These are phyloP conservation scores for Cisticola juncidis DNA, from an alignment of 2,113 vertebrate species.

Conservation along the genomic window DNA sequence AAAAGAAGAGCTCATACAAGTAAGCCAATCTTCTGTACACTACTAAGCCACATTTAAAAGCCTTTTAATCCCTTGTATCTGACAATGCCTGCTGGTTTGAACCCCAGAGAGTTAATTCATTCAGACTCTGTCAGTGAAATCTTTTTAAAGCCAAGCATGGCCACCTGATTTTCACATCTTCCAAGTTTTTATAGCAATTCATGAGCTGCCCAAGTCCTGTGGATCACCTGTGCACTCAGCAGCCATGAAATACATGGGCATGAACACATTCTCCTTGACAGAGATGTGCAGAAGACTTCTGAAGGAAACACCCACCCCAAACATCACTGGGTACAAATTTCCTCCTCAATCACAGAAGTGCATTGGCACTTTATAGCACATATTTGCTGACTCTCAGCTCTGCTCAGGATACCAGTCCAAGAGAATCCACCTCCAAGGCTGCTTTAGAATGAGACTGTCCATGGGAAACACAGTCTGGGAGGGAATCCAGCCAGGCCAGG, in stretches of 20 bases:
- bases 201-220: neutral
- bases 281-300: neutral
- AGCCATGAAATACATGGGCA: neutral
- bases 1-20: slow-evolving; percentile 37
- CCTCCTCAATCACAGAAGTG: neutral
- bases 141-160: neutral
- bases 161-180: neutral
- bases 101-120: neutral
- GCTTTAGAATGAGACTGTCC: neutral
- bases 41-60: slow-evolving; percentile 56
- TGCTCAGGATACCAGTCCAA: neutral
- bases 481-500: neutral
- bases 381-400: neutral
- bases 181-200: neutral
- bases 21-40: slow-evolving; percentile 54
- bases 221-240: neutral
- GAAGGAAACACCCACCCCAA: neutral
- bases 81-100: slow-evolving; percentile 43
- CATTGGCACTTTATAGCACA: neutral
- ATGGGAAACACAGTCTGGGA: neutral
- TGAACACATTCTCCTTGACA: neutral
- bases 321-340: neutral
- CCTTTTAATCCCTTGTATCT: slow-evolving; percentile 48
- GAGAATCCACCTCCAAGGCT: neutral
- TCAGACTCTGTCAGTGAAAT: neutral